Evolutionary conservation across 2,113 vertebrate species (phyloP), one percentile per base, ranked within the genome.

Genomic region (Phyllostomus hastatus): DNA sequence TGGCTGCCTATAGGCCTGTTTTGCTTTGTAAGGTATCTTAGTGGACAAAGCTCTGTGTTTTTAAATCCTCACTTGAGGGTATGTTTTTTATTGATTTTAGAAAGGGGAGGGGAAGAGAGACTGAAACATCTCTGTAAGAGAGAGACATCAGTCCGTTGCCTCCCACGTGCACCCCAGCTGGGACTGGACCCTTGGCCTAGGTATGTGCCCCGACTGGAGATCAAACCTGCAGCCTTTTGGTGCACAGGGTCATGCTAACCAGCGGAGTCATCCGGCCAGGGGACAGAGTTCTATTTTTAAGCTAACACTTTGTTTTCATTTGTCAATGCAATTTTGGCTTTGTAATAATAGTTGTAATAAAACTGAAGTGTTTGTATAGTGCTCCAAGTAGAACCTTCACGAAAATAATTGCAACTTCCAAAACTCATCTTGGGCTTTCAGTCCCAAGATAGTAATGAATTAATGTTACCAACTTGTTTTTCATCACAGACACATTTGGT

Each of bases 271-370:
- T 26, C 61, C 5, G 11, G 61, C 61, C 28, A 31, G 61, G 61
- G 61, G 31, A 78, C 43, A 59, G 41, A 54, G 75, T 78, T 52
- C 69, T 91, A 31, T 91, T 96, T 96, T 87, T 90, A 97, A 94
- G 86, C 38, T 38, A 83, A 93, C 28, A 67, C 24, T 95, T 88
- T 80, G 66, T 93, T 96, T 97, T 93, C 81, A 66, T 82, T 92
- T 95, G 78, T 76, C 76, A 88, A 46, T 93, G 79, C 33, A 46
- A 22, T 85, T 91, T 67, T 90, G 61, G 54, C 33, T 81, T 85
- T 91, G 38, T 10, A 38, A 59, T 89, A 82, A 70, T 41, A 69
- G 35, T 86, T 80, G 75, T 46, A 78, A 38, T 12, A 89, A 92
- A 88, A 57, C 24, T 11, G 31, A 83, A 95, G 33, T 79, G 22